Conservation (phyloP, 2,888 invertebrate genomes). For the Hirtodrosophila cameraria region DNA sequence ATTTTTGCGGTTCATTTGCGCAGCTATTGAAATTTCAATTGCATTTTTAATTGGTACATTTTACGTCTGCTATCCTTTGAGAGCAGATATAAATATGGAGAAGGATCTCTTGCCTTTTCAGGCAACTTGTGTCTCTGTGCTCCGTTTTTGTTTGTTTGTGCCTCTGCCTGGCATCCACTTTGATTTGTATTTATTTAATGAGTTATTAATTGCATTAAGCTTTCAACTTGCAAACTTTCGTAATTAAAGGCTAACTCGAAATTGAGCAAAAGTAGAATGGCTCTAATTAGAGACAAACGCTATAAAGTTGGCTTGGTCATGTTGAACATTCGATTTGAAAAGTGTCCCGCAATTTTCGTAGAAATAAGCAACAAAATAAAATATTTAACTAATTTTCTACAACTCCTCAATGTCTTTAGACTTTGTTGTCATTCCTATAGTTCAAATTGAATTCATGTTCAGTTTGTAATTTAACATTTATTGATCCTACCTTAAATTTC, state of each 20-base stretch:
- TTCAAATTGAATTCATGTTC: no score
- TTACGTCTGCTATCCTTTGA: conserved; percentile 75
- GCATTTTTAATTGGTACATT: conserved; percentile 79
- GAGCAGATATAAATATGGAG: conserved; percentile 30
- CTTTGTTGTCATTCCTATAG: no score
- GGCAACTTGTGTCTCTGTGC: conserved; percentile 6
- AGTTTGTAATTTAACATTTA: no score
- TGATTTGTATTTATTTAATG: conserved; percentile 79
- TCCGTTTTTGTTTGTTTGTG: conserved; percentile 25
- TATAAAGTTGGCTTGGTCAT: no score
- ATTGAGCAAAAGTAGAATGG: neutral
- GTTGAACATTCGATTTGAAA: no score
- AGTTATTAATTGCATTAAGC: conserved; percentile 79
- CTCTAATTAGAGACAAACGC: no score
- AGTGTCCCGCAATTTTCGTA: no score
- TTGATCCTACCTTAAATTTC: no score
- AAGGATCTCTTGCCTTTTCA: conserved; percentile 11
- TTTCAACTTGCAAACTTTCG: conserved; percentile 32
- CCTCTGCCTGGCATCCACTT: conserved; percentile 63
- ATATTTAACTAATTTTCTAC: no score
- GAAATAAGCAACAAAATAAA: no score
- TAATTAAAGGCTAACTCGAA: conserved; percentile 11
- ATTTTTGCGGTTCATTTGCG: conserved; percentile 74
- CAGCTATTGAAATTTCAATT: conserved; percentile 70
- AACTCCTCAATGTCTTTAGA: no score